Conservation (phyloP, 2,113 vertebrate genomes). For the Ifrita kowaldi region DNA sequence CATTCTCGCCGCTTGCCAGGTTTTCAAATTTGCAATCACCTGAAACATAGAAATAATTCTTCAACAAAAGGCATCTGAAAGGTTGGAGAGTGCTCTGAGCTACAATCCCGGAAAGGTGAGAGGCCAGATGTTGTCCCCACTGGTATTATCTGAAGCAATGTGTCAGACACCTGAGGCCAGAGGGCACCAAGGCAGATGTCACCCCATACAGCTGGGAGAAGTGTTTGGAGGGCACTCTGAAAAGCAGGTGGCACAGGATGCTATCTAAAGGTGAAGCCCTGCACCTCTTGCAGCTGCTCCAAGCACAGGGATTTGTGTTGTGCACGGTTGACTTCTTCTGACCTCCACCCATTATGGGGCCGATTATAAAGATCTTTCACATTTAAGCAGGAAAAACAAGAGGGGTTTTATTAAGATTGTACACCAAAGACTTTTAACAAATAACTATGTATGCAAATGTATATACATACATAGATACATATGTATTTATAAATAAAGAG, state of each 20-base stretch:
- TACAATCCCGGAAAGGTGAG: background rate
- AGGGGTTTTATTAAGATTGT: background rate
- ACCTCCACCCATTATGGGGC: background rate
- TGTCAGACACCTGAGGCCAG: background rate
- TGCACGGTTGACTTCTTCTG: background rate
- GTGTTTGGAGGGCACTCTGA: background rate
- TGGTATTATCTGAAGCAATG: background rate
- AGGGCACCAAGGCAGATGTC: background rate
- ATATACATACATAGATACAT: too few species aligned
- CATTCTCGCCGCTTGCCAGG: background rate
- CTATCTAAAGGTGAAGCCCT: background rate
- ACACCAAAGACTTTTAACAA: background rate
- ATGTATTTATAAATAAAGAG: background rate
- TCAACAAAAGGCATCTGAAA: background rate
- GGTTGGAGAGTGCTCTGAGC: background rate
- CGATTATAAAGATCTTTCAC: background rate
- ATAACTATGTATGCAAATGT: background rate
- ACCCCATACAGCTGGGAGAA: fast-evolving
- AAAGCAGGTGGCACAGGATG: background rate
- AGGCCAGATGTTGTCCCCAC: background rate
- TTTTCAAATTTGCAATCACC: background rate
- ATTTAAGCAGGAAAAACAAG: background rate
- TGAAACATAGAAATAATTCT: background rate
- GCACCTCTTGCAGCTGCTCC: background rate
- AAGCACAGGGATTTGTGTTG: background rate